A percentile compares a stretch with the other conserved stretches of the same genome.
Evolutionary conservation across 2,797 vertebrate genomes (phyloP).

Genomic region (Phylloscopus collybita): DNA sequence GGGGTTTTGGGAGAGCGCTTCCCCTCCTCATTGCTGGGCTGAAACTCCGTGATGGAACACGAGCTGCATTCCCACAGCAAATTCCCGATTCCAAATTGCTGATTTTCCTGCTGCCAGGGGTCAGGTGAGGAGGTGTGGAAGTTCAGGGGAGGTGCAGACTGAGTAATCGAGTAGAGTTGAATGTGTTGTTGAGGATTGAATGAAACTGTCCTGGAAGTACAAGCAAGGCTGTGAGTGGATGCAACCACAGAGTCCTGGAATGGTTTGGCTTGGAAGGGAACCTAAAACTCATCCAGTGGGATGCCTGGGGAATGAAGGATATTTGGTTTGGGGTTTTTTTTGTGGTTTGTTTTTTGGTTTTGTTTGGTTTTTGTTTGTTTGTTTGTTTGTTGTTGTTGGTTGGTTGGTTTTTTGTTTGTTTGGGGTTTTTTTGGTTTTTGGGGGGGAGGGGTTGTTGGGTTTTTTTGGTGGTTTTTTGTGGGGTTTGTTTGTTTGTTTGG

Average conservation of each 20-base stretch:
- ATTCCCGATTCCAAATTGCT: background rate
- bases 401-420: too few relatives aligned
- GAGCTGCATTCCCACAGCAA: background rate
- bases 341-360: too few relatives aligned
- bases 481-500: too few relatives aligned
- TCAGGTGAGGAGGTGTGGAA: background rate
- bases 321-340: too few relatives aligned
- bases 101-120: background rate
- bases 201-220: background rate
- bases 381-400: too few relatives aligned
- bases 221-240: too few relatives aligned
- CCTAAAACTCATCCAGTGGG: background rate
- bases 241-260: accelerated
- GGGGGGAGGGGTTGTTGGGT: too few relatives aligned
- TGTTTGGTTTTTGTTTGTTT: too few relatives aligned
- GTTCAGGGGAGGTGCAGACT: background rate
- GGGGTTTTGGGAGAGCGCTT: conserved; percentile 7
- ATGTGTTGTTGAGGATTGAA: background rate
- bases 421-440: too few relatives aligned
- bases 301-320: background rate
- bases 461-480: too few relatives aligned
- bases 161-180: background rate
- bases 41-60: background rate
- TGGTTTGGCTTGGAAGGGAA: background rate
- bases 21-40: background rate